Evolutionary conservation across 2,888 invertebrate species (phyloP), one percentile per base, ranked within the genome.

Genomic region (Prenolepis imparis): DNA sequence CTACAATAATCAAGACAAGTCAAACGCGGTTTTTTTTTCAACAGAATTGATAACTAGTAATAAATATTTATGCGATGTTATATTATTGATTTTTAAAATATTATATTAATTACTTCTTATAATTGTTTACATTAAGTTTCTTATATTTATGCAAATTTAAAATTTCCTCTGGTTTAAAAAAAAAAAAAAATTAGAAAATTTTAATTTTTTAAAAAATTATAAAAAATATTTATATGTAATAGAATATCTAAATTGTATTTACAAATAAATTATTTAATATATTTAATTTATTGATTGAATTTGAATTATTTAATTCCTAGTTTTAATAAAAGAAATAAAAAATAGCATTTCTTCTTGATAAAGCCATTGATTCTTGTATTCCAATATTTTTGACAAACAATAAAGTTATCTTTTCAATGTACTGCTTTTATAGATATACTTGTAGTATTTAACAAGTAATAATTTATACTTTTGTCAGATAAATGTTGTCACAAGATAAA

Each of bases 1-100:
- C 91, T 91, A 3, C 88, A 91, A 48, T 93, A 93, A 77, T 85
- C 84, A n/a, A 92, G 92, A 85, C 86, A 90, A 78, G 89, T 90
- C 3, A 90, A 91, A 55, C 88, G 83, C 3, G 91, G 92, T 75
- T 28, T 44, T 44, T 24, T 0, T 92, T 91, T 5, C 0, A n/a
- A 28, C n/a, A 48, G n/a, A 48, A 1, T 32, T 32, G 4, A n/a
- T 1, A 48, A n/a, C 48, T 12, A 12, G 32, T 0, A 52, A n/a
- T 28, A 68, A 68, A 32, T 12, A 3, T 15, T 52, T 8, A 52
- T 52, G n/a, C 48, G n/a, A 66, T 21, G 9, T 41, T n/a, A 11
- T 68, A 15, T 48, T 48, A 67, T 44, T 18, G 44, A 44, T 66
- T 44, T 1, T 18, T 67, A 6, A 9, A 6, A 28, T 48, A 28